phyloP scores from a whole-genome alignment of 2,888 invertebrate species.

The Troides aeacus region DNA sequence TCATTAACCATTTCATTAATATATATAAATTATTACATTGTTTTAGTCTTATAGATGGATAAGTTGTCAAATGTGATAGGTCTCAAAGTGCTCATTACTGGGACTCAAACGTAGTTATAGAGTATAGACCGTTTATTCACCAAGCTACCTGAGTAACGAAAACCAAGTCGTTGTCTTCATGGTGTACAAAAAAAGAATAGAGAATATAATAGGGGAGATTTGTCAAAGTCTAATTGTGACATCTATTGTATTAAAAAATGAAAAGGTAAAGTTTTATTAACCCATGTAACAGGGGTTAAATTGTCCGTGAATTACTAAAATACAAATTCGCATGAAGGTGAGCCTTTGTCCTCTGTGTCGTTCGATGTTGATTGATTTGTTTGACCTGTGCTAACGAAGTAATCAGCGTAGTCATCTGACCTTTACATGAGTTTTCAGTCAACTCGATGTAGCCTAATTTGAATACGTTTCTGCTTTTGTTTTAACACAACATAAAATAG shows the following conservation, averaged over 20 bases:
- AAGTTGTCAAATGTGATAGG: too few relatives aligned
- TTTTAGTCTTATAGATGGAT: too few relatives aligned
- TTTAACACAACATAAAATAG: neutral
- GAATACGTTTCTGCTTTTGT: neutral
- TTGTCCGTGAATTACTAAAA: conserved; percentile 9
- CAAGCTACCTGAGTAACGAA: too few relatives aligned
- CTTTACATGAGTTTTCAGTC: conserved; percentile 1
- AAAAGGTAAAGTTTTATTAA: neutral
- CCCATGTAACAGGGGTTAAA: conserved; percentile 16
- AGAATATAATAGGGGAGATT: neutral
- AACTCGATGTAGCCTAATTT: neutral
- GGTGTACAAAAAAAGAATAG: too few relatives aligned
- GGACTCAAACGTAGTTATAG: too few relatives aligned
- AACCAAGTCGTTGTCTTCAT: too few relatives aligned
- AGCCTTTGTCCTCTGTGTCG: conserved; percentile 32
- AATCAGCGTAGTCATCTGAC: conserved; percentile 31
- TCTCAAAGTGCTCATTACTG: too few relatives aligned
- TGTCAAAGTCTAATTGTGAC: too few relatives aligned
- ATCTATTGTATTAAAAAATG: neutral
- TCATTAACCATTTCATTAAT: too few relatives aligned
- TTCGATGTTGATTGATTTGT: conserved; percentile 37
- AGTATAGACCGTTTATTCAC: too few relatives aligned
- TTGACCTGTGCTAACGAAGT: conserved; percentile 34
- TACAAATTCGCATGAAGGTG: conserved; percentile 8
- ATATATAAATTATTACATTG: too few relatives aligned